Base-by-base conservation (phyloP, 1,140 invertebrate genomes). In the Hycleus phaleratus region DNA sequence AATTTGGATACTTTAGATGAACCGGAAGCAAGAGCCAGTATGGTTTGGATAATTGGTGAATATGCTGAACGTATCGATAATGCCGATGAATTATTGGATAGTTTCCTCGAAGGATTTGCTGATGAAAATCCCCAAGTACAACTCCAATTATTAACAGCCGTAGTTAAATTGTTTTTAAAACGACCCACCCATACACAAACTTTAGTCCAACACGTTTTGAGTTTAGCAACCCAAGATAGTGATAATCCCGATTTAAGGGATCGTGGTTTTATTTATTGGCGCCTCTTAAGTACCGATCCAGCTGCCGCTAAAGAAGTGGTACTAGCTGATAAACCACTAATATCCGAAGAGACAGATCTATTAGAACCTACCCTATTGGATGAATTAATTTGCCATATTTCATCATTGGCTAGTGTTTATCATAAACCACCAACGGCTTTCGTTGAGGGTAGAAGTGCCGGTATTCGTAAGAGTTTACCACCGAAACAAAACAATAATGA, bases 1-100 rank as follows among this genome's bases (percentile, higher is more conserved):
- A 99, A 99, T 78, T 77, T 99, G 52, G 97, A 99, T 70, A 98
- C 97, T 0, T 73, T 99, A 46, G 97, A 99, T 77, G 97, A 99
- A 72, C 97, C 97, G 0, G 97, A 99, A 77, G 97, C 97, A 0
- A 83, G 97, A 67, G 97, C 96, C 8, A 98, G 95, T 0, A 99
- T 99, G 97, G 98, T 99, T 62, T 99, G 97, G 97, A 99, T 99
- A 62, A 98, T 99, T 74, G 97, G 96, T 62, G 91, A 95, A 74
- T 99, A 99, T 76, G 97, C 97, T 0, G 97, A 99, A 71, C 83
- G 97, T 63, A 99, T 99, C 67, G 97, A 99, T 74, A 99, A 99
- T 76, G 97, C 97, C 8, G 97, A 99, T 71, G 97, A 99, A 73
- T 79, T 99, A 9, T 77, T 99, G 3, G 97, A 99, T 73, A 96